Percentiles rank a stretch among this genome's conserved stretches.
phyloP scores from a whole-genome alignment of 2,113 vertebrate species.

The Tetrax tetrax region DNA sequence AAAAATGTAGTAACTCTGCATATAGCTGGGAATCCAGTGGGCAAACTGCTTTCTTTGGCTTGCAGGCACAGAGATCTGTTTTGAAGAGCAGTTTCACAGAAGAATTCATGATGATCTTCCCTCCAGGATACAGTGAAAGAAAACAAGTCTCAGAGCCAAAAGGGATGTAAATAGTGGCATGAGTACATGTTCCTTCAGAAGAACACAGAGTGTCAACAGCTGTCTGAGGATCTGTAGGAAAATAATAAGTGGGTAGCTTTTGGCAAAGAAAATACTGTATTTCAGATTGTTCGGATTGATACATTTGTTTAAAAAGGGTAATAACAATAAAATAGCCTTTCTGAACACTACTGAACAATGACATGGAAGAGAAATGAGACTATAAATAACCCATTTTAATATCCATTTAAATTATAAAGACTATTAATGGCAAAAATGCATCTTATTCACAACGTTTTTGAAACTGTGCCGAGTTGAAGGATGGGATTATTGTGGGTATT shows the following conservation, averaged over 20 bases:
- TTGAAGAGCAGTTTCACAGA: background rate
- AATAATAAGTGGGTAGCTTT: background rate
- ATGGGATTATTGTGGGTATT: background rate
- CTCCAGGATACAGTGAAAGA: background rate
- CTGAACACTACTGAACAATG: background rate
- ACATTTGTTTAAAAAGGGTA: background rate
- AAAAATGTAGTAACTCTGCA: background rate
- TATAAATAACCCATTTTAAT: background rate
- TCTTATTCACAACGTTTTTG: background rate
- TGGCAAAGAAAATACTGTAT: background rate
- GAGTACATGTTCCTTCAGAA: background rate
- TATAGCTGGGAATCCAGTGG: conserved; percentile 15
- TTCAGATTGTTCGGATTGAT: background rate
- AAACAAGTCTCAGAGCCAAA: background rate
- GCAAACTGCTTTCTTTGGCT: conserved; percentile 32
- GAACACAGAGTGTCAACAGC: background rate
- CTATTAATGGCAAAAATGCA: background rate
- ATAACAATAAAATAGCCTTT: background rate
- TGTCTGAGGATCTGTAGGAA: background rate
- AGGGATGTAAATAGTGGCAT: background rate
- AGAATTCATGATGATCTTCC: background rate
- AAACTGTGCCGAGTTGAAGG: background rate
- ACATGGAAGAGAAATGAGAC: background rate
- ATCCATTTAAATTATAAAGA: background rate
- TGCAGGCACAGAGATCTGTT: background rate